A percentile compares a stretch with the other conserved stretches of the same genome.
These are phyloP conservation scores for Pollenia angustigena DNA, from an alignment of 2,888 invertebrate genomes.

Conservation along the genomic window DNA sequence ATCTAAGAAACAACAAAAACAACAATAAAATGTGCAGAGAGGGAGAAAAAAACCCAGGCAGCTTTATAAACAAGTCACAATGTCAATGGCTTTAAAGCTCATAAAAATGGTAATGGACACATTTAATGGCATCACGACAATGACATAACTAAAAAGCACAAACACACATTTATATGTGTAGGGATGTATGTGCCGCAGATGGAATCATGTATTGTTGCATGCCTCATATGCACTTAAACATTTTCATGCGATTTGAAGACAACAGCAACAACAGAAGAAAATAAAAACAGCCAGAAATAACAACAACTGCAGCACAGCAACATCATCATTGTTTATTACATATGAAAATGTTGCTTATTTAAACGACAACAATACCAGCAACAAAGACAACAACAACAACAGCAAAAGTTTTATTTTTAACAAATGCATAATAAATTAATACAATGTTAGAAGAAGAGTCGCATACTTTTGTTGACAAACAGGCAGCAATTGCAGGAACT, in stretches of 20 bases:
- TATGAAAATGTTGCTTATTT: constrained; percentile 64
- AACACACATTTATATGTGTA: constrained; percentile 11
- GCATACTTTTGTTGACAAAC: constrained; percentile 7
- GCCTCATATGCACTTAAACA: constrained; percentile 51
- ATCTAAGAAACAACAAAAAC: background rate
- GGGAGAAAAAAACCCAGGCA: constrained; percentile 41
- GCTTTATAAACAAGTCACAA: constrained; percentile 74
- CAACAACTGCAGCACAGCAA: constrained; percentile 12
- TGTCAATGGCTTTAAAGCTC: constrained; percentile 74
- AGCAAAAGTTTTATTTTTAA: constrained; percentile 29
- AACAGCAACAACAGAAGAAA: constrained; percentile 3
- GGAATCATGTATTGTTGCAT: constrained; percentile 56
- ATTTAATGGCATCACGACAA: constrained; percentile 75
- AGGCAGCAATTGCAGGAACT: background rate
- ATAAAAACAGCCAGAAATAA: constrained; percentile 36
- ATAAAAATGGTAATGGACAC: constrained; percentile 75
- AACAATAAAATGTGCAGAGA: constrained; percentile 5
- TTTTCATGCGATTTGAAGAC: constrained; percentile 40
- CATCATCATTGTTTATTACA: constrained; percentile 67
- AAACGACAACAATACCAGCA: constrained; percentile 32
- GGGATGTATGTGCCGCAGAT: background rate
- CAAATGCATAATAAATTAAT: constrained; percentile 66
- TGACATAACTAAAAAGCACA: constrained; percentile 72
- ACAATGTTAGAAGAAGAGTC: constrained; percentile 65
- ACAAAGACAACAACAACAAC: constrained; percentile 2